Base-by-base conservation (phyloP, 2,113 vertebrate genomes). In the Spheniscus mendiculus region DNA sequence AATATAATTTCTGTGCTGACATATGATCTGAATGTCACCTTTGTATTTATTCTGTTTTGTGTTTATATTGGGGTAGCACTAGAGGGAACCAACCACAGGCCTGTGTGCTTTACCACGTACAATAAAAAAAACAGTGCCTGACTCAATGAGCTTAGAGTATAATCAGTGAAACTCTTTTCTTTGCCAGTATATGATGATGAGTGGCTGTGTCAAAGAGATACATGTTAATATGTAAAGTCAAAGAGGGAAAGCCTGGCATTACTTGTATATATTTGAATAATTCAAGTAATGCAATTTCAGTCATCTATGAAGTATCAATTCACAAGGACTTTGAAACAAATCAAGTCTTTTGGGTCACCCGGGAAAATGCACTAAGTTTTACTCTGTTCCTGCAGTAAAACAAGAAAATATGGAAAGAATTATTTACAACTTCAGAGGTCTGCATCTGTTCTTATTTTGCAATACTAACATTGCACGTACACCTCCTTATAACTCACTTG, bases 361-460 rank as follows among this genome's bases (percentile, higher is more conserved):
- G 45, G n/a, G 42, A 80, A 90, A 95, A 95, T 6, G 10, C 16
- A 36, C 15, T 40, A 52, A 55, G 7, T 55, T 95, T 70, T 73
- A 69, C 13, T 36, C 32, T 62, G 10, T 78, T 95, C 50, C n/a
- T 93, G 50, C 6, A 58, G 16, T 72, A 34, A 73, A 89, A 94
- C 8, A 34, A 62, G 17, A 50, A 91, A 90, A 62, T 80, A 27
- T 18, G 25, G 44, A 76, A 65, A 79, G 27, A 87, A 76, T 85
- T 79, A 89, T 95, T 96, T 94, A 61, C 62, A 72, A 12, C 12
- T 77, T 90, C 44, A 76, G n/a, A 63, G 5, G 4, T 80, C 52
- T 72, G 27, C 53, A 89, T 85, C 42, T 95, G 38, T 86, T 90
- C 22, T 88, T 72, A 53, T 78, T 96, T 90, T 81, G 15, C 50